phyloP scores from a whole-genome alignment of 2,888 invertebrate species.

The Carterocephalus palaemon region DNA sequence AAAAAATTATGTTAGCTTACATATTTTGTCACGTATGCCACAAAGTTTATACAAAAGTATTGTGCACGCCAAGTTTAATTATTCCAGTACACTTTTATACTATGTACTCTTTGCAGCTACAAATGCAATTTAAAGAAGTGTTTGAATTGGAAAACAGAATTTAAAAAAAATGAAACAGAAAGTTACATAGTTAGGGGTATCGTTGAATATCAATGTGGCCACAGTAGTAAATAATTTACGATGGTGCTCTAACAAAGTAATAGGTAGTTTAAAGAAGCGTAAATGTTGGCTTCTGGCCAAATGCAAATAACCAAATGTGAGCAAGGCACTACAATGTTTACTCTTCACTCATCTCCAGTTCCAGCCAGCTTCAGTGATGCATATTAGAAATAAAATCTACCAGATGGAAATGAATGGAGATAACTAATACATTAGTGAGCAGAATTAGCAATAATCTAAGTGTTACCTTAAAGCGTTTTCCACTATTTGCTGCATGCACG shows the following conservation, averaged over 20 bases:
- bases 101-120: too few relatives aligned
- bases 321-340: slow-evolving; percentile 18
- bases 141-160: too few relatives aligned
- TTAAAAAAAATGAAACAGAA: too few relatives aligned
- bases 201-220: too few relatives aligned
- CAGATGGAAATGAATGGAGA: background rate
- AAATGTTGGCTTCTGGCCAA: slow-evolving; percentile 16
- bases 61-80: too few relatives aligned
- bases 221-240: background rate
- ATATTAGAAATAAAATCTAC: background rate
- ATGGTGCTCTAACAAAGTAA: slow-evolving; percentile 7
- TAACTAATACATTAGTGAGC: background rate
- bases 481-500: slow-evolving; percentile 80
- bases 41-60: too few relatives aligned
- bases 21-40: too few relatives aligned
- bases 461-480: slow-evolving; percentile 81
- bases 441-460: slow-evolving; percentile 5
- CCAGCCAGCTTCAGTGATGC: background rate
- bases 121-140: too few relatives aligned
- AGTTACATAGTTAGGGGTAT: too few relatives aligned
- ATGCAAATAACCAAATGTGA: slow-evolving; percentile 20
- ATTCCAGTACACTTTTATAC: too few relatives aligned
- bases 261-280: slow-evolving; percentile 12
- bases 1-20: too few relatives aligned
- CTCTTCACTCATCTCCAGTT: slow-evolving; percentile 2